Percentiles rank a stretch among this genome's conserved stretches.
phyloP scores from a whole-genome alignment of 53 echinoderm and acorn worm species.

The Actinopyga echinites region DNA sequence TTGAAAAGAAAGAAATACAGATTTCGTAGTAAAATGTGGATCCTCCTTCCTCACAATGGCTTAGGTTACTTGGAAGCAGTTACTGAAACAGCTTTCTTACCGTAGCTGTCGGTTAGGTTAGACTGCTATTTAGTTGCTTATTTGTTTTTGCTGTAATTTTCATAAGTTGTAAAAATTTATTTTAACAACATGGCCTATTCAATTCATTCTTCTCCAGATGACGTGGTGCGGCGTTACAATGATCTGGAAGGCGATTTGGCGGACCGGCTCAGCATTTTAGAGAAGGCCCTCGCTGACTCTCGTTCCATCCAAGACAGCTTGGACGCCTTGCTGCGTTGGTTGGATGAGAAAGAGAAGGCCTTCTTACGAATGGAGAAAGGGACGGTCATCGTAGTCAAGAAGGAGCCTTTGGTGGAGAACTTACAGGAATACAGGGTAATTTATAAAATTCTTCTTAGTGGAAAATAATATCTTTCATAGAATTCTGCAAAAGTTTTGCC shows the following conservation, averaged over 20 bases:
- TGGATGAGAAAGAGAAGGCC: conserved; percentile 94
- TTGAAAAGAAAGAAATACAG: too few species aligned
- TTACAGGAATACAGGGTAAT: conserved; percentile 96
- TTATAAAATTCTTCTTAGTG: too few species aligned
- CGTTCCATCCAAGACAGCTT: conserved; percentile 94
- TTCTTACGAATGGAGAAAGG: conserved; percentile 84
- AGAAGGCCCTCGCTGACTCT: conserved; percentile 88
- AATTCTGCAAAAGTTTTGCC: too few species aligned
- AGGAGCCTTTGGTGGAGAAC: conserved; percentile 91
- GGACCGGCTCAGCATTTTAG: conserved; percentile 68
- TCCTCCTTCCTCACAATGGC: too few species aligned
- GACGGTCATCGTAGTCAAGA: conserved; percentile 96
- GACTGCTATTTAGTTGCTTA: too few species aligned
- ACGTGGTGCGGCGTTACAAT: conserved; percentile 76
- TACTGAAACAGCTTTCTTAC: too few species aligned
- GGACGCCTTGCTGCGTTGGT: conserved; percentile 92
- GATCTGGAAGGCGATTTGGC: conserved; percentile 87
- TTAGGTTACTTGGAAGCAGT: too few species aligned
- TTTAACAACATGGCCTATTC: neutral
- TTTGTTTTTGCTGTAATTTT: neutral
- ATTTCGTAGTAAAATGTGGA: too few species aligned
- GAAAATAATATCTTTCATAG: too few species aligned
- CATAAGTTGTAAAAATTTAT: neutral
- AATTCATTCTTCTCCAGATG: conserved; percentile 47
- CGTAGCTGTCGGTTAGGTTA: too few species aligned